Evolutionary conservation across 1,140 invertebrate species (phyloP).

Genomic region (Drosophila nigromelanica): DNA sequence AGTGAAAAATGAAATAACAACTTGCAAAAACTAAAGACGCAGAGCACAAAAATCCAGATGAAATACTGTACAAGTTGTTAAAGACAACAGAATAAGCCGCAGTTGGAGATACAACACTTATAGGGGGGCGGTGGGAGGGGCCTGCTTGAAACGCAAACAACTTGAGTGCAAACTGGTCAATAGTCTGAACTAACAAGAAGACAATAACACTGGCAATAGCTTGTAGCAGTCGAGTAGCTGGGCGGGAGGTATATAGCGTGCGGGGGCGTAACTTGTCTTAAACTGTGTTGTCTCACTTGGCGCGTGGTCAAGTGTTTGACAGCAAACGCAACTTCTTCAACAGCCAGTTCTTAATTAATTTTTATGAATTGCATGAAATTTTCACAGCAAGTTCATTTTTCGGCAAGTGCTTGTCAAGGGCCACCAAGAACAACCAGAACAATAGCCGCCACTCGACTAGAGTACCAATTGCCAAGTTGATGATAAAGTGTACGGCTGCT

Average conservation of each 20-base stretch:
- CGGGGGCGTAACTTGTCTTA: conserved; percentile 22
- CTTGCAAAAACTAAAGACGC: conserved; percentile 51
- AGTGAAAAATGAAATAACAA: conserved; percentile 77
- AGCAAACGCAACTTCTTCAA: conserved; percentile 31
- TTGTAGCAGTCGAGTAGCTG: conserved; percentile 45
- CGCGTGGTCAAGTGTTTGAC: conserved; percentile 69
- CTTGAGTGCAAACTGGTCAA: conserved; percentile 76
- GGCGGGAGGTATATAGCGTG: too few relatives aligned
- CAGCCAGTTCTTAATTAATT: conserved; percentile 74
- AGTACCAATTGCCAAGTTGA: conserved; percentile 24
- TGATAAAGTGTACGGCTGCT: conserved; percentile 12
- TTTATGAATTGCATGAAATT: conserved; percentile 78
- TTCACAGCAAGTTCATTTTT: conserved; percentile 56
- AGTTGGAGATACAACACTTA: conserved; percentile 18
- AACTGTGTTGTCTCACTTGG: conserved; percentile 53
- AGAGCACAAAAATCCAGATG: conserved; percentile 18
- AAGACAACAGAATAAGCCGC: conserved; percentile 15
- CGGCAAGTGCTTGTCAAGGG: conserved; percentile 47
- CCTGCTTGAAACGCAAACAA: conserved; percentile 56
- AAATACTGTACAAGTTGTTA: conserved; percentile 47
- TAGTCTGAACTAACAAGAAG: conserved; percentile 80
- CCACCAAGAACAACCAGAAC: not conserved
- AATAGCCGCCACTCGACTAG: conserved; percentile 10
- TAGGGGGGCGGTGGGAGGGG: not conserved
- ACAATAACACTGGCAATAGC: conserved; percentile 78